Base-by-base conservation (phyloP, 64 coral and sea anemone genomes). In the Anthopleura sola region DNA sequence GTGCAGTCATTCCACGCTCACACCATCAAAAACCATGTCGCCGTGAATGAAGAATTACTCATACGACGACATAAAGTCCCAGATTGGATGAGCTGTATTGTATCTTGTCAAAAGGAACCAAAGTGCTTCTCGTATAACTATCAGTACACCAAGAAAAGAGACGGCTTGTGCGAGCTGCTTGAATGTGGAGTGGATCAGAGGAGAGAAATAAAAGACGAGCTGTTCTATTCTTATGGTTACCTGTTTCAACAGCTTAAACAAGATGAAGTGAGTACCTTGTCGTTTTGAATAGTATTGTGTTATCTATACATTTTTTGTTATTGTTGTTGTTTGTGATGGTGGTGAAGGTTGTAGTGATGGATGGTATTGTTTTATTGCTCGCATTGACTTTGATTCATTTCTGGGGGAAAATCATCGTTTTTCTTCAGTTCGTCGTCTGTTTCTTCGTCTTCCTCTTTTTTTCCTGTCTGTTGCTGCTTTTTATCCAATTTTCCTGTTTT, bases 21-120 rank as follows among this genome's bases (percentile, higher is more conserved):
- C 75, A 78, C 75, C 3, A 5, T 78, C 33, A 78, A 78, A 21
- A 46, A 78, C 75, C 75, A 78, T 15, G 75, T 46, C 4, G 39
- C 36, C 14, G 75, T 40, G 1, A 38, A 78, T 78, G 75, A 78
- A 46, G 36, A 15, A 3, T 11, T 78, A 2, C 14, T 78, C 1
- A 78, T 78, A 11, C 33, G 36, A 37, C 75, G 75, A 39, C 38
- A 39, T 19, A 13, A 18, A 6, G 75, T 33, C 3, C 12, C 36
- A 21, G 75, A 78, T 18, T 78, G 75, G 75, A 46, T 78, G 34
- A 78, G 75, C 36, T 78, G 75, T 21, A 78, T 78, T 33, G 14
- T 78, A 33, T 38, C 75, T 37, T 78, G 75, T 78, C 34, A 78
- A 23, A 46, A 78, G 20, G 34, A 78, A 37, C 75, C 75, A n/a